These are phyloP conservation scores for Disparrhopalites patrizii DNA, from an alignment of 2,888 invertebrate species.

Conservation along the genomic window DNA sequence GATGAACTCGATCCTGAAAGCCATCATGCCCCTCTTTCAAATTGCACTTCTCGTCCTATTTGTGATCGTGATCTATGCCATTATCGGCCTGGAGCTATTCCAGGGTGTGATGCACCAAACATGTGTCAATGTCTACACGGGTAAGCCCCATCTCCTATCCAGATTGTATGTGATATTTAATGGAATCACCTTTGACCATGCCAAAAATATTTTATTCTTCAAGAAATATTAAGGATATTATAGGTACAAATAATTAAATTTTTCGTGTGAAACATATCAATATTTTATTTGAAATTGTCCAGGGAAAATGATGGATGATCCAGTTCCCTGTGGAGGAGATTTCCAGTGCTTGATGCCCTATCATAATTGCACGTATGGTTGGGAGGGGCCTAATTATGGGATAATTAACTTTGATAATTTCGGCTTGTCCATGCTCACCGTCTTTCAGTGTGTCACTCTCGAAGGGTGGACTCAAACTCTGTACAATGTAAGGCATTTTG, in stretches of 20 bases:
- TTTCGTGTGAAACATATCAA: not conserved
- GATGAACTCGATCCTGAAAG: constrained; percentile 61
- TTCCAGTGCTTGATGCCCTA: constrained; percentile 42
- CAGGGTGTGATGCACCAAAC: constrained; percentile 59
- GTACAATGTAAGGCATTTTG: constrained; percentile 55
- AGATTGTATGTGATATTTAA: not conserved
- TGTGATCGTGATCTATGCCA: constrained; percentile 48
- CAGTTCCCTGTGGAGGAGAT: constrained; percentile 53
- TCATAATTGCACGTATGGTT: constrained; percentile 49
- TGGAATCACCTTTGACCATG: not conserved
- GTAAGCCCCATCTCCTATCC: too few relatives aligned
- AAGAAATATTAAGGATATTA: not conserved
- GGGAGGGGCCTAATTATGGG: constrained; percentile 57
- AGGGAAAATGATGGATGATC: constrained; percentile 53
- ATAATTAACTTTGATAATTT: constrained; percentile 64
- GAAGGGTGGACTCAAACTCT: constrained; percentile 63
- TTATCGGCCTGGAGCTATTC: constrained; percentile 53
- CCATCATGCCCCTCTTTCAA: constrained; percentile 58
- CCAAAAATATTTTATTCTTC: not conserved
- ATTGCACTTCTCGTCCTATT: constrained; percentile 47
- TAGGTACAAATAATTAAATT: too few relatives aligned
- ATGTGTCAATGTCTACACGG: constrained; percentile 55
- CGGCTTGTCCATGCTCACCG: constrained; percentile 62
- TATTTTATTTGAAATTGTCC: constrained; percentile 12
- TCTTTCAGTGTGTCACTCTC: constrained; percentile 62